Conservation (phyloP, 2,888 invertebrate species). For the Apodemia mormo region DNA sequence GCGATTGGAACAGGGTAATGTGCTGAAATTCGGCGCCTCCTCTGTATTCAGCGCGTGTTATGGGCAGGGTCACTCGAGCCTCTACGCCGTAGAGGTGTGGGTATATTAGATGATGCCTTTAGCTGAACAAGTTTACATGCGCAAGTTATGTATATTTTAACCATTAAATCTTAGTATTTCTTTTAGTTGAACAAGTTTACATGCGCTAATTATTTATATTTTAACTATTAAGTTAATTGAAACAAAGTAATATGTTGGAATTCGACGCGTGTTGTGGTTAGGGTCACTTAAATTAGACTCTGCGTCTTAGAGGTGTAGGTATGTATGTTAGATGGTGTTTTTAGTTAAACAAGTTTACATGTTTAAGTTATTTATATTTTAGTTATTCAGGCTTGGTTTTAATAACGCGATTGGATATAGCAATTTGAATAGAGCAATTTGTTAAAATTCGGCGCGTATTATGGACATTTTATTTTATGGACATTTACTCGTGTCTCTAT, state of each 20-base stretch:
- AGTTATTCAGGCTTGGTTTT: too few species aligned
- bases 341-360: neutral
- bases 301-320: neutral
- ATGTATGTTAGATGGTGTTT: neutral
- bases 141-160: neutral
- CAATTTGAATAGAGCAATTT: neutral
- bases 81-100: conserved; percentile 1
- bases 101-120: neutral
- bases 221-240: neutral
- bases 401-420: too few species aligned
- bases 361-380: neutral
- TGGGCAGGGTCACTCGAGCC: neutral
- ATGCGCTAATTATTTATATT: too few species aligned
- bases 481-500: neutral
- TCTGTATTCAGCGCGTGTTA: conserved; percentile 10
- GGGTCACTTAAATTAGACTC: neutral
- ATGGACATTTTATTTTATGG: neutral
- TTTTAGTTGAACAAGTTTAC: too few species aligned
- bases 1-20: conserved; percentile 11
- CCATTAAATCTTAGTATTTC: too few species aligned
- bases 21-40: conserved; percentile 7
- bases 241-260: conserved; percentile 2
- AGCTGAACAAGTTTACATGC: neutral
- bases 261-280: neutral
- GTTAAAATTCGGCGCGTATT: neutral